Percentiles rank a stretch among this genome's conserved stretches.
phyloP scores from a whole-genome alignment of 2,888 invertebrate genomes.

The Hydraecia micacea region DNA sequence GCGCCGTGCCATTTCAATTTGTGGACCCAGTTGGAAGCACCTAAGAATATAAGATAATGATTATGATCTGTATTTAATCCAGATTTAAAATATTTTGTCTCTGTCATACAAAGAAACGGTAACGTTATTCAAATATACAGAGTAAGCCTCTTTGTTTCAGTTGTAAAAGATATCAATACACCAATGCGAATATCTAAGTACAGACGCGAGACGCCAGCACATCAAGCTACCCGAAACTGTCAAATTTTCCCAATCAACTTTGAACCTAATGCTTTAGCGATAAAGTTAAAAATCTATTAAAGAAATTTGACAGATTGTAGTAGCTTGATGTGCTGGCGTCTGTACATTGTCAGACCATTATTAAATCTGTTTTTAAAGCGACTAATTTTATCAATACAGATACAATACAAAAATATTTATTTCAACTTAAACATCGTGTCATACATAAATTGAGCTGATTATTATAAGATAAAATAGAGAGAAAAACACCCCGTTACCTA shows the following conservation, averaged over 20 bases:
- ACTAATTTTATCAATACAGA: not conserved
- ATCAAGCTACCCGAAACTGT: too few species aligned
- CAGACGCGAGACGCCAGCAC: too few species aligned
- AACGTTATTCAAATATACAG: not conserved
- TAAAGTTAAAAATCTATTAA: too few species aligned
- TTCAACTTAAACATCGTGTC: too few species aligned
- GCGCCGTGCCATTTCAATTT: constrained; percentile 83
- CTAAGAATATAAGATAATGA: constrained; percentile 67
- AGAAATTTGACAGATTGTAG: too few species aligned
- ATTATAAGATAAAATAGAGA: not conserved
- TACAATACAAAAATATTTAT: too few species aligned
- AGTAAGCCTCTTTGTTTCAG: not conserved
- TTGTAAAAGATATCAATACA: not conserved
- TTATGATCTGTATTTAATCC: not conserved
- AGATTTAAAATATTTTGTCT: constrained; percentile 4
- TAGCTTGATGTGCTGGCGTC: too few species aligned
- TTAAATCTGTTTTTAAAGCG: not conserved
- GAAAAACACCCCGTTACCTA: not conserved
- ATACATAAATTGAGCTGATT: not conserved
- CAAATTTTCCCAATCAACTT: too few species aligned
- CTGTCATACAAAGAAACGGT: not conserved
- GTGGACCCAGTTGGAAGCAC: constrained; percentile 86
- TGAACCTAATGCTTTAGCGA: too few species aligned
- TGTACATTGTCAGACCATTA: not conserved
- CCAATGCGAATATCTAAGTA: not conserved